Evolutionary conservation across 1,140 invertebrate species (phyloP).

Genomic region (Trachelipus rathkii): DNA sequence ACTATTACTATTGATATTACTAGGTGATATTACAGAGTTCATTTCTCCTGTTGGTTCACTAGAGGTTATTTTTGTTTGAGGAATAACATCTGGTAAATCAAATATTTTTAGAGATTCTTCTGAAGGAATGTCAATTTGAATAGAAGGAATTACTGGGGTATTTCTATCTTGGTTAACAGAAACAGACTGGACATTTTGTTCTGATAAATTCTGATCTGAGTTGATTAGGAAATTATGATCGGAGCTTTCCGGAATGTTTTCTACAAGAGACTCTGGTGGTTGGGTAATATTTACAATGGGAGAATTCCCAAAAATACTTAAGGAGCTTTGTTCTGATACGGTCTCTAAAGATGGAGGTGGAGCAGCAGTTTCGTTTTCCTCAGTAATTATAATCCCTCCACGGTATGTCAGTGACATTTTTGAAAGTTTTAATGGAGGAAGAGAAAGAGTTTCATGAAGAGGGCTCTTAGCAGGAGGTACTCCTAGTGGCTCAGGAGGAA

Average conservation of each 20-base stretch:
- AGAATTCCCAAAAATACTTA: no score
- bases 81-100: background rate
- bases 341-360: background rate
- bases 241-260: no score
- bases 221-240: no score
- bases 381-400: conserved; percentile 33
- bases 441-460: conserved; percentile 38
- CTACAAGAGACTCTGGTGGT: no score
- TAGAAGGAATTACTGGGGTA: no score
- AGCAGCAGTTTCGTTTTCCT: conserved; percentile 22
- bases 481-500: conserved; percentile 14
- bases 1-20: no score
- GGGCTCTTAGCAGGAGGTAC: conserved; percentile 17
- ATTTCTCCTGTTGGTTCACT: background rate
- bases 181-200: no score
- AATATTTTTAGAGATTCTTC: no score
- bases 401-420: conserved; percentile 39
- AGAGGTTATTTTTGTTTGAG: background rate
- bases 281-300: no score
- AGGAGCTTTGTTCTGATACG: background rate
- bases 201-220: no score
- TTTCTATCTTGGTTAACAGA: no score
- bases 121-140: no score
- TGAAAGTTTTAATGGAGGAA: conserved; percentile 39
- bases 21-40: background rate